Evolutionary conservation across 2,797 vertebrate genomes (phyloP), one percentile per base, ranked within the genome.

Genomic region (Parambassis ranga): DNA sequence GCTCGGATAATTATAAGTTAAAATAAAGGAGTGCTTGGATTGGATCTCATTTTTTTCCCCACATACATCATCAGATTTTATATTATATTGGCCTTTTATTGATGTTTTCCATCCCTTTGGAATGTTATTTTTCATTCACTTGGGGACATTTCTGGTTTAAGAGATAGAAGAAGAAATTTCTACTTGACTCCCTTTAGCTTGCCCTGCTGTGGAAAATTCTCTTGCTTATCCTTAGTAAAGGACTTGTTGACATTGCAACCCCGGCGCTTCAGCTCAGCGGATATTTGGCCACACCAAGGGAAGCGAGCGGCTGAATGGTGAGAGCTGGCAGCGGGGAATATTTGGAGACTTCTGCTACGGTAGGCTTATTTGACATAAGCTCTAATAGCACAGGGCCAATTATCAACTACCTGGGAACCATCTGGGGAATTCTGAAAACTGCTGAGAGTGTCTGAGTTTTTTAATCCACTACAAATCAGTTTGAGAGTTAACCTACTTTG

Each of bases 381-480:
- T 43, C 18, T 65, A 74, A 74, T 75, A 41, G 6, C 82, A 59
- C 19, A 35, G 61, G 75, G 71, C 69, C 65, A 79, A 79, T 86
- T 77, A 70, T 9, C 1, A 57, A 30, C 23, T 72, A 77, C 67
- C 65, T 67, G 70, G 42, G 65, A 73, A 75, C 58, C 58, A 64
- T 46, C 64, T 38, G 22, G 24, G 28, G 51, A 67, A 61, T 80
- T 70, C 9, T 65, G 63, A 80, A 69, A 51, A 69, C 50, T 64
- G 30, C 23, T 65, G 41, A 62, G 57, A 55, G 37, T 31, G 44
- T 60, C 38, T 18, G 22, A 49, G 59, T 52, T 58, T 65, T n/a
- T 75, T 75, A 76, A 76, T 72, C 62, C 44, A 36, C 23, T 7
- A n/a, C 51, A 65, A 57, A 75, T 66, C 53, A 48, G 42, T 10